Evolutionary conservation across 2,888 invertebrate genomes (phyloP).

Genomic region (Melangyna quadrimaculata): DNA sequence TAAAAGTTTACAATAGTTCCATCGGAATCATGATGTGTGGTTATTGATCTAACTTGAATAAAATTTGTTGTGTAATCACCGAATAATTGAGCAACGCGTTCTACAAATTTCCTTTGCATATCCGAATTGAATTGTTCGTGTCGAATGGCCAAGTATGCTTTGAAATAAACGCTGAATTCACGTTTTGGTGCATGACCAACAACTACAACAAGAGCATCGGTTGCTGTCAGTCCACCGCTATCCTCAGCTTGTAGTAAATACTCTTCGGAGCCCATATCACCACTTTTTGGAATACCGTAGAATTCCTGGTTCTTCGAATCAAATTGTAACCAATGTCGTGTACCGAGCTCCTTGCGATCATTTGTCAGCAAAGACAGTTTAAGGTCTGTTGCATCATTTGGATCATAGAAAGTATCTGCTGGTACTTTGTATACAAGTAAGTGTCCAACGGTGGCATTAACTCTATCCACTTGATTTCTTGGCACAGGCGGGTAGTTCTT

Average conservation of each 20-base stretch:
- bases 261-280: conserved; percentile 88
- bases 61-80: conserved; percentile 88
- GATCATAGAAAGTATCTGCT: conserved; percentile 94
- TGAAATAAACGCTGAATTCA: conserved; percentile 89
- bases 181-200: conserved; percentile 85
- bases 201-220: conserved; percentile 90
- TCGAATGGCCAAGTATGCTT: conserved; percentile 88
- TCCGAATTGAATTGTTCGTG: conserved; percentile 88
- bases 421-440: conserved; percentile 91
- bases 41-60: conserved; percentile 88
- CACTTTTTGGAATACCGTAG: conserved; percentile 89
- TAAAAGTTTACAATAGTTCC: conserved; percentile 89
- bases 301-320: conserved; percentile 94
- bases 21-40: conserved; percentile 80
- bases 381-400: conserved; percentile 90
- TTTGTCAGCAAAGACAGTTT: conserved; percentile 88
- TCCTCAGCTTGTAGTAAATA: conserved; percentile 91
- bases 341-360: conserved; percentile 86
- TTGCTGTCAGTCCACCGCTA: conserved; percentile 87
- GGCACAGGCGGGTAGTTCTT: conserved; percentile 89
- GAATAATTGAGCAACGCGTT: conserved; percentile 89
- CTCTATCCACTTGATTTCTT: conserved; percentile 91
- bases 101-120: conserved; percentile 90
- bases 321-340: conserved; percentile 93
- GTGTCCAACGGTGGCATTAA: conserved; percentile 91